Evolutionary conservation across 2,888 invertebrate species (phyloP), one percentile per base, ranked within the genome.

Genomic region (Heteromurus nitidus): DNA sequence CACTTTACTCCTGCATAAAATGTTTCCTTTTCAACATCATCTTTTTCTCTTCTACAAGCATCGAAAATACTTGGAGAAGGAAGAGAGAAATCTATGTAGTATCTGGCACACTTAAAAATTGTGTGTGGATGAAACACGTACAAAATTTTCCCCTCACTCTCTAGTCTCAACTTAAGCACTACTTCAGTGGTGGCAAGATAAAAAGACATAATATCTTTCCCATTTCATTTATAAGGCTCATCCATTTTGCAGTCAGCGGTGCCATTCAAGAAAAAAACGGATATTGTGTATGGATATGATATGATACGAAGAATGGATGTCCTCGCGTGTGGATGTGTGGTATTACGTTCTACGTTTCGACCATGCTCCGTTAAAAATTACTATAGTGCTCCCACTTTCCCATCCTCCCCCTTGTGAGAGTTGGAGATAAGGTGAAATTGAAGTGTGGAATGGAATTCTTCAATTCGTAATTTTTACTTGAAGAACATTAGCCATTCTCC

Each of bases 181-280:
- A 58, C 69, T 70, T 58, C 36, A 70, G 36, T 36, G 22, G 20
- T 58, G 24, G 13, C 11, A 18, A 68, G 69, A 70, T 70, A 70
- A 70, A 70, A 70, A 70, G 69, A n/a, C 42, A 31, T 69, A 69
- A 69, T 70, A 70, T 70, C 55, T 55, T 70, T 70, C 55, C 55
- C 55, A 70, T 70, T 70, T 58, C 69, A 70, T 70, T 70, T 70
- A 70, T 70, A 70, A 70, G 69, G 55, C 55, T 70, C 69, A 70
- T 70, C 69, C 69, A 70, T 70, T 70, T 58, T 70, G 69, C 36
- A 70, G 69, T 70, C 69, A 70, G 69, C 69, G 36, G 42, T 31
- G 58, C 31, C 69, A 70, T 70, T 70, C 69, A 70, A 30, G 55
- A n/a, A n/a, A n/a, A n/a, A 70, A 70, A 70, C 69, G 69, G n/a